A percentile compares a stretch with the other conserved stretches of the same genome.
These are phyloP conservation scores for Sitophilus oryzae DNA, from an alignment of 1,140 invertebrate genomes.

Conservation along the genomic window DNA sequence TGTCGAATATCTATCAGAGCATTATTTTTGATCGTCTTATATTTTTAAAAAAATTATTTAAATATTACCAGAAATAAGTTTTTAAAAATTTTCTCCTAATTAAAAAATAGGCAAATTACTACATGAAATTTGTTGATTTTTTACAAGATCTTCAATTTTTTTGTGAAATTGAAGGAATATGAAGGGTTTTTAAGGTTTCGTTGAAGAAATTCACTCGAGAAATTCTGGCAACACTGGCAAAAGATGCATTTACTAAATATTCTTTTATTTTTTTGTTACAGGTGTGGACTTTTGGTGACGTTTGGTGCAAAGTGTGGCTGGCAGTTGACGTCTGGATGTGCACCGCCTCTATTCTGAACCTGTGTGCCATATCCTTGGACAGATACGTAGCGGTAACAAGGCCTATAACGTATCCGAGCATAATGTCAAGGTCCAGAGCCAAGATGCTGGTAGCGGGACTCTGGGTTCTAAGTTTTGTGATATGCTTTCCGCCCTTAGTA, in stretches of 20 bases:
- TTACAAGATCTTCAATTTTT: too few species aligned
- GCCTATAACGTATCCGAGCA: slow-evolving; percentile 86
- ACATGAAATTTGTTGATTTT: too few species aligned
- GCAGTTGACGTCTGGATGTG: slow-evolving; percentile 96
- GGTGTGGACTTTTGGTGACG: slow-evolving; percentile 88
- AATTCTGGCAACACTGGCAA: too few species aligned
- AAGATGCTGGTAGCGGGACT: slow-evolving; percentile 83
- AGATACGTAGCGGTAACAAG: slow-evolving; percentile 92
- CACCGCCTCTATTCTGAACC: slow-evolving; percentile 90
- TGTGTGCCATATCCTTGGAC: slow-evolving; percentile 87
- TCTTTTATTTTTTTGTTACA: slow-evolving; percentile 45
- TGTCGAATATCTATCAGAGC: too few species aligned
- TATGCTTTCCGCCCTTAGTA: slow-evolving; percentile 93
- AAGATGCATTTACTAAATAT: neutral
- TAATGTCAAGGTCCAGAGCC: slow-evolving; percentile 84
- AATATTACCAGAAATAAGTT: too few species aligned
- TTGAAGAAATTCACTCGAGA: too few species aligned
- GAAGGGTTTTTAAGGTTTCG: too few species aligned
- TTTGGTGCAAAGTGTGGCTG: slow-evolving; percentile 89
- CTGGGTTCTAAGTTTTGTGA: slow-evolving; percentile 93
- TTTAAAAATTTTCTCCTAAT: too few species aligned
- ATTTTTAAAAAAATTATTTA: too few species aligned
- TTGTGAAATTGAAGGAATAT: too few species aligned
- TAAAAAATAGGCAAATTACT: too few species aligned
- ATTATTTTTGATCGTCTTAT: too few species aligned